phyloP scores from a whole-genome alignment of 2,113 vertebrate species.

The Upupa epops region DNA sequence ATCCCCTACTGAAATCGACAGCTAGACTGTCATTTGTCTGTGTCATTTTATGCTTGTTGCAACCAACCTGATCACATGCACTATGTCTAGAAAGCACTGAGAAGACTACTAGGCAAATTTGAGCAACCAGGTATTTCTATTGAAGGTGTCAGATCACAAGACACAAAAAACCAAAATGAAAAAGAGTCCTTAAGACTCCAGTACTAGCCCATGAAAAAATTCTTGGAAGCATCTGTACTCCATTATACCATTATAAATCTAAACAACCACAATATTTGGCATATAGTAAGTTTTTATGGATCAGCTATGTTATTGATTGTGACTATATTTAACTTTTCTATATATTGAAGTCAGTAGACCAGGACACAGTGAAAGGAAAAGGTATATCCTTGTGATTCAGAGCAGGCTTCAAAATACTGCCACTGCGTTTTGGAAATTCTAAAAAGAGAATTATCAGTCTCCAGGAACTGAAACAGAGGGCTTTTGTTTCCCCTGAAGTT shows the following conservation, averaged over 20 bases:
- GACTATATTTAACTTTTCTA: not conserved
- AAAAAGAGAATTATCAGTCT: not conserved
- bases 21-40: not conserved
- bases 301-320: not conserved
- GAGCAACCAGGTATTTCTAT: not conserved
- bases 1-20: not conserved
- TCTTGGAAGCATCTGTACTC: not conserved
- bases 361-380: not conserved
- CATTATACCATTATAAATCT: not conserved
- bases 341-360: not conserved
- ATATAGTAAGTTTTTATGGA: not conserved
- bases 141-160: not conserved
- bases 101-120: not conserved
- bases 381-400: not conserved
- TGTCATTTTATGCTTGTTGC: not conserved
- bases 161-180: not conserved
- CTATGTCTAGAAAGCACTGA: not conserved
- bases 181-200: not conserved
- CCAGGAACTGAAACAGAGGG: not conserved
- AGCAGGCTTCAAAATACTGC: not conserved
- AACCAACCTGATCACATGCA: not conserved
- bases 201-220: not conserved
- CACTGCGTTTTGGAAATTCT: not conserved
- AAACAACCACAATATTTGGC: rapidly evolving
- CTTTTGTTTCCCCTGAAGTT: not conserved